Conservation (phyloP, 2,888 invertebrate species). For the Chymomyza caudatula region DNA sequence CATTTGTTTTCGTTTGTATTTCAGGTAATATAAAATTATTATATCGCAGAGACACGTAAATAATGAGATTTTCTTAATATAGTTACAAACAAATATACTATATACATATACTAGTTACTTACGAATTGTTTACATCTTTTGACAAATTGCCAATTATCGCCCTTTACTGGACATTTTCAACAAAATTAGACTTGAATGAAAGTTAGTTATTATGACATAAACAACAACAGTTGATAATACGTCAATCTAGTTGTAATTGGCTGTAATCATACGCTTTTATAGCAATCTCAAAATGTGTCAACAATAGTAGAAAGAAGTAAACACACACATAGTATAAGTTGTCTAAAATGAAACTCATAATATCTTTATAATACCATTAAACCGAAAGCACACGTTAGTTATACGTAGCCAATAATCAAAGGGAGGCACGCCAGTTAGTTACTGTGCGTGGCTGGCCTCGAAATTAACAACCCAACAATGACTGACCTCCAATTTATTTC, state of each 20-base stretch:
- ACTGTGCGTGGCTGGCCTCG: background rate
- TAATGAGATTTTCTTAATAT: too few relatives aligned
- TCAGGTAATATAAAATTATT: too few relatives aligned
- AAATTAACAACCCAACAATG: background rate
- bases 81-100: too few relatives aligned
- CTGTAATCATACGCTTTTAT: background rate
- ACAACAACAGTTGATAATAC: background rate
- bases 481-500: background rate
- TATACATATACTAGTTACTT: too few relatives aligned
- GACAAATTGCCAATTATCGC: background rate
- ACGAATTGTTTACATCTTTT: too few relatives aligned
- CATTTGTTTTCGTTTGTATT: conserved; percentile 83
- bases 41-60: too few relatives aligned
- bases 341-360: background rate
- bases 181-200: background rate
- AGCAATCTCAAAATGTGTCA: background rate
- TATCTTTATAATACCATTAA: background rate
- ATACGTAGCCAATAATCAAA: background rate
- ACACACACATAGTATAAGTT: background rate
- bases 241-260: background rate
- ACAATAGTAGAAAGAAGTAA: background rate
- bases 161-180: background rate
- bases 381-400: background rate
- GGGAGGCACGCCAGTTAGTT: background rate
- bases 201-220: background rate